Conservation (phyloP, 2,888 invertebrate species). For the Hemistola chrysoprasaria region DNA sequence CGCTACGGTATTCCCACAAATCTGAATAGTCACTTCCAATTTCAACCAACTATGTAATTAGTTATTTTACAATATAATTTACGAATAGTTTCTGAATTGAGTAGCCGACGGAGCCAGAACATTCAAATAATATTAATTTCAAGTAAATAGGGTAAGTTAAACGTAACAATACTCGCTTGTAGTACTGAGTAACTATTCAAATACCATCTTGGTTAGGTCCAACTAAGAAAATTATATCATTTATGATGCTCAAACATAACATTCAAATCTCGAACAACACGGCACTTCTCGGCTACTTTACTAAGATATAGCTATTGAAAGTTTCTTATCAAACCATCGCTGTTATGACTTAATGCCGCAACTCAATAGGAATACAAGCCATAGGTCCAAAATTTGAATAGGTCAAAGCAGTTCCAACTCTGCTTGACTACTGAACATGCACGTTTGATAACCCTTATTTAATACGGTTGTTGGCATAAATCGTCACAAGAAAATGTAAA, state of each 20-base stretch:
- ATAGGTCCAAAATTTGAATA: slow-evolving; percentile 40
- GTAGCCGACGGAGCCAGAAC: slow-evolving; percentile 6
- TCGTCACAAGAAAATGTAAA: slow-evolving; percentile 21
- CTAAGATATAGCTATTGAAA: slow-evolving; percentile 3
- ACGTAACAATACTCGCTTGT: slow-evolving; percentile 2
- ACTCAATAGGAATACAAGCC: slow-evolving; percentile 32
- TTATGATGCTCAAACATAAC: neutral
- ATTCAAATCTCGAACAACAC: neutral
- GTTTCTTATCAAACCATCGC: slow-evolving; percentile 12
- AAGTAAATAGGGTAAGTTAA: slow-evolving; percentile 10
- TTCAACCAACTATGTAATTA: slow-evolving; percentile 45
- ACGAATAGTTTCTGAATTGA: slow-evolving; percentile 39
- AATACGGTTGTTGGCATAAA: slow-evolving; percentile 18
- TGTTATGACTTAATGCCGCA: slow-evolving; percentile 16
- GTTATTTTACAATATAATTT: slow-evolving; percentile 44
- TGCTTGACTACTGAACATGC: slow-evolving; percentile 39
- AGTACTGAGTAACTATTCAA: slow-evolving; percentile 1
- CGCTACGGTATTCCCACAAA: slow-evolving; percentile 49
- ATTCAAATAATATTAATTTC: slow-evolving; percentile 9
- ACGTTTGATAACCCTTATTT: slow-evolving; percentile 21
- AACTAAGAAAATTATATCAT: slow-evolving; percentile 3
- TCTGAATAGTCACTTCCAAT: slow-evolving; percentile 49
- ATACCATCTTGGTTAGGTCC: slow-evolving; percentile 1
- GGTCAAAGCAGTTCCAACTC: slow-evolving; percentile 33
- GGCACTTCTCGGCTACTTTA: neutral